phyloP scores from a whole-genome alignment of 2,888 invertebrate species.

The Tricholauxania praeusta region DNA sequence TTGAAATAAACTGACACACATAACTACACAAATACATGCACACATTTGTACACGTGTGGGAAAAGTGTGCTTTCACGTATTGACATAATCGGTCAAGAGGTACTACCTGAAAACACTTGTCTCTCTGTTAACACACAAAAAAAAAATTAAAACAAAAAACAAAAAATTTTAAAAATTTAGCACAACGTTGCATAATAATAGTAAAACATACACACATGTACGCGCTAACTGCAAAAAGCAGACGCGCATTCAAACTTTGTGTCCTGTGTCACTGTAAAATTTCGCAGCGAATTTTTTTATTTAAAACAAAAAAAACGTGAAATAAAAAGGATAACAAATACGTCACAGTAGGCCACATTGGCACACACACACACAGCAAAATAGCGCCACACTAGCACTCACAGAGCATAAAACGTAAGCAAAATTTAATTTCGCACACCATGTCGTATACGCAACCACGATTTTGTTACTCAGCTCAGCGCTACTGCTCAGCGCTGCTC shows the following conservation, averaged over 20 bases:
- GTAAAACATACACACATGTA: no score
- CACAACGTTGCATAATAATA: no score
- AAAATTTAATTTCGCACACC: constrained; percentile 4
- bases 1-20: constrained; percentile 5
- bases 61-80: background rate
- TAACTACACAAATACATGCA: background rate
- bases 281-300: background rate
- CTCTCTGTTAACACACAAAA: no score
- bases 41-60: no score
- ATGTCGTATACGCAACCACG: constrained; percentile 2
- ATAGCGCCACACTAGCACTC: background rate
- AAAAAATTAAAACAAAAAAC: no score
- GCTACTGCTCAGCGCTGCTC: background rate
- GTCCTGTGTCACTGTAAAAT: no score
- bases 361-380: constrained; percentile 13
- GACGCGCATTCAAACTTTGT: no score
- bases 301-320: background rate
- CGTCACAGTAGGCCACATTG: constrained; percentile 6
- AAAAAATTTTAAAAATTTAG: no score
- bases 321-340: constrained; percentile 13
- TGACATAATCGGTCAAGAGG: constrained; percentile 33
- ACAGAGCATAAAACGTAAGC: background rate
- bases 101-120: background rate
- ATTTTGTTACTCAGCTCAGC: constrained; percentile 8
- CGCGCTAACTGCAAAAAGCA: no score